A percentile compares a stretch with the other conserved stretches of the same genome.
phyloP scores from a whole-genome alignment of 2,113 vertebrate species.

The Spermophilus dauricus region DNA sequence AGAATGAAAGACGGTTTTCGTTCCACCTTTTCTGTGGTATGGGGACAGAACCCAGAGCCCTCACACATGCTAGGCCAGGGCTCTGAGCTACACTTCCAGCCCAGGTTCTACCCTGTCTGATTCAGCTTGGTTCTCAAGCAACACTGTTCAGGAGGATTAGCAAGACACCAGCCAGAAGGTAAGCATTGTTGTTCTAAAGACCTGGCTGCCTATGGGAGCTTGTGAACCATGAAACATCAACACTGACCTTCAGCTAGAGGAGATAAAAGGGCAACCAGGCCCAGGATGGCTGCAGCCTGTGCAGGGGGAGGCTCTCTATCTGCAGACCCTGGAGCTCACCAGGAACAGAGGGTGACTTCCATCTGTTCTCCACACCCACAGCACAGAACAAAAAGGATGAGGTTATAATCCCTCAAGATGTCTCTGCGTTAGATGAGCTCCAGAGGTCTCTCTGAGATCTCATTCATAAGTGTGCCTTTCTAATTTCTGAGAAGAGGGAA shows the following conservation, averaged over 20 bases:
- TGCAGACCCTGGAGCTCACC: not conserved
- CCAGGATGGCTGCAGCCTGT: not conserved
- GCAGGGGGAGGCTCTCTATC: not conserved
- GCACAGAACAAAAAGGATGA: conserved; percentile 46
- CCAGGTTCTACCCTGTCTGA: conserved; percentile 3
- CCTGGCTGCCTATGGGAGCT: not conserved
- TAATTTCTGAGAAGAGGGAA: conserved; percentile 61
- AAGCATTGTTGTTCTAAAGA: conserved; percentile 50
- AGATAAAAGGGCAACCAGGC: not conserved
- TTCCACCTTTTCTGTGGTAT: not conserved
- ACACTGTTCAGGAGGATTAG: conserved; percentile 33
- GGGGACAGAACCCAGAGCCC: not conserved
- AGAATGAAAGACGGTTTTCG: conserved; percentile 38
- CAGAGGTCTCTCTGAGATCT: conserved; percentile 61
- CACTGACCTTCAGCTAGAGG: not conserved
- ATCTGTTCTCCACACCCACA: conserved; percentile 45
- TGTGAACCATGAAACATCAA: conserved; percentile 54
- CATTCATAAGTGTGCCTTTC: conserved; percentile 52
- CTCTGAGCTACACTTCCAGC: not conserved
- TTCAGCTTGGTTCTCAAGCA: not conserved
- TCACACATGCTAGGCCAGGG: not conserved
- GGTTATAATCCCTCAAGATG: conserved; percentile 63
- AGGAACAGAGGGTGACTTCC: conserved; percentile 56
- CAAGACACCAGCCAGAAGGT: not conserved
- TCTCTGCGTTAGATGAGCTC: conserved; percentile 67